These are phyloP conservation scores for Cyprinella venusta DNA, from an alignment of 2,797 vertebrate species.

Conservation along the genomic window DNA sequence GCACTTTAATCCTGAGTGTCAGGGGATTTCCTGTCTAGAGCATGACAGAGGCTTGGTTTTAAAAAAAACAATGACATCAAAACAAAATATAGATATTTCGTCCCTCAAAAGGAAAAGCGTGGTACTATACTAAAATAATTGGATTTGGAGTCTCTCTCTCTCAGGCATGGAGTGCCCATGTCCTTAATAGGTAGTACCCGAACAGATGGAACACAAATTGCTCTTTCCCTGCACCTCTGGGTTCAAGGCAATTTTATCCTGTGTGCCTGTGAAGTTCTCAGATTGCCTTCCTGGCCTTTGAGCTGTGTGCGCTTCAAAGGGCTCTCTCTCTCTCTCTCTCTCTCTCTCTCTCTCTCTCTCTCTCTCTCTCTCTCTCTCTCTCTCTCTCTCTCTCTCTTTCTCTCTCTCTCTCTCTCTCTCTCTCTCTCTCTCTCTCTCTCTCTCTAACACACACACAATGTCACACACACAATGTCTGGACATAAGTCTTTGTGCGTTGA, in stretches of 20 bases:
- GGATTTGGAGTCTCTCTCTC: constrained; percentile 54
- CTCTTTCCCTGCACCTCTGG: constrained; percentile 82
- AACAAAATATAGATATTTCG: constrained; percentile 40
- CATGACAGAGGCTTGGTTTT: constrained; percentile 34
- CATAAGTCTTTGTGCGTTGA: constrained; percentile 23
- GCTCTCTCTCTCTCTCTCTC: constrained; percentile 71
- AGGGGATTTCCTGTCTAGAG: constrained; percentile 35
- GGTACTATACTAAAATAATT: constrained; percentile 49
- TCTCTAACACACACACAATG: constrained; percentile 19
- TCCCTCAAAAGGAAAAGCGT: constrained; percentile 42
- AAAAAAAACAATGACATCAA: constrained; percentile 26
- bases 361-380: constrained; percentile 16
- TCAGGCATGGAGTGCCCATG: constrained; percentile 76
- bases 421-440: constrained; percentile 57
- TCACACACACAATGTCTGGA: too few relatives aligned
- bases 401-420: constrained; percentile 67
- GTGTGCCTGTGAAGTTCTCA: constrained; percentile 80
- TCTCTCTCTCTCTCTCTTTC: constrained; percentile 71
- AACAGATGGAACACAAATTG: constrained; percentile 87
- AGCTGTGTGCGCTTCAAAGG: constrained; percentile 82
- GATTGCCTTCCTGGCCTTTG: constrained; percentile 83
- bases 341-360: constrained; percentile 72
- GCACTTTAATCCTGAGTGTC: constrained; percentile 17
- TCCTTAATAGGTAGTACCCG: constrained; percentile 81
- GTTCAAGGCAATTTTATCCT: constrained; percentile 83